Evolutionary conservation across 2,797 vertebrate genomes (phyloP).

Genomic region (Helicolenus hilgendorfi): DNA sequence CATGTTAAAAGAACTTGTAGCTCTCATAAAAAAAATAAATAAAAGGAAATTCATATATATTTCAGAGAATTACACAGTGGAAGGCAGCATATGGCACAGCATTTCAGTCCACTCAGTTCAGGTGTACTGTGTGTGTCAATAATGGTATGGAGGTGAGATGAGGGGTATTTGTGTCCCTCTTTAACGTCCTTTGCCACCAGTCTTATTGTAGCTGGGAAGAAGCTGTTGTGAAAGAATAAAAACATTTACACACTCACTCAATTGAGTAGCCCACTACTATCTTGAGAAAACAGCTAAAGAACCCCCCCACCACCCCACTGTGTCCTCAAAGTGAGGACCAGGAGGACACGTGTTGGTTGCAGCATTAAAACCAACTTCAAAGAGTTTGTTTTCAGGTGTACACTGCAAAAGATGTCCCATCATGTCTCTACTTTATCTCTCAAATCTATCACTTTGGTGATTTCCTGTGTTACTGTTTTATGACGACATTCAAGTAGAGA

Average conservation of each 20-base stretch:
- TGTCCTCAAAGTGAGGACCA: neutral
- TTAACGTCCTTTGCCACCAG: too few species aligned
- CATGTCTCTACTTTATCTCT: neutral
- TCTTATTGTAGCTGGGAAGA: too few species aligned
- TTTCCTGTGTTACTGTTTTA: constrained; percentile 5
- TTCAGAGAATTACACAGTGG: too few species aligned
- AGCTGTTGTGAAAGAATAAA: too few species aligned
- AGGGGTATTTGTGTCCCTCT: too few species aligned
- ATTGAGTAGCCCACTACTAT: neutral
- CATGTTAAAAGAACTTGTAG: too few species aligned
- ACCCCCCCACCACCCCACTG: neutral
- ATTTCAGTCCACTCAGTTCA: too few species aligned
- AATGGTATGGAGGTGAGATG: too few species aligned
- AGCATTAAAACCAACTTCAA: constrained; percentile 53
- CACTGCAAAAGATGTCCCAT: constrained; percentile 44
- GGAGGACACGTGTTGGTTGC: constrained; percentile 60
- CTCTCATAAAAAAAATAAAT: too few species aligned
- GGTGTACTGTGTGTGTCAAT: too few species aligned
- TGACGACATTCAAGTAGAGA: neutral
- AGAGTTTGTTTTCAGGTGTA: constrained; percentile 64
- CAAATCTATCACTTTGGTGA: neutral
- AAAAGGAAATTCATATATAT: too few species aligned
- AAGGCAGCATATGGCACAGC: too few species aligned
- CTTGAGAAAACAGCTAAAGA: neutral
- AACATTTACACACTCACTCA: neutral